phyloP scores from a whole-genome alignment of 2,113 vertebrate genomes.

The Mormyrus lacerda region DNA sequence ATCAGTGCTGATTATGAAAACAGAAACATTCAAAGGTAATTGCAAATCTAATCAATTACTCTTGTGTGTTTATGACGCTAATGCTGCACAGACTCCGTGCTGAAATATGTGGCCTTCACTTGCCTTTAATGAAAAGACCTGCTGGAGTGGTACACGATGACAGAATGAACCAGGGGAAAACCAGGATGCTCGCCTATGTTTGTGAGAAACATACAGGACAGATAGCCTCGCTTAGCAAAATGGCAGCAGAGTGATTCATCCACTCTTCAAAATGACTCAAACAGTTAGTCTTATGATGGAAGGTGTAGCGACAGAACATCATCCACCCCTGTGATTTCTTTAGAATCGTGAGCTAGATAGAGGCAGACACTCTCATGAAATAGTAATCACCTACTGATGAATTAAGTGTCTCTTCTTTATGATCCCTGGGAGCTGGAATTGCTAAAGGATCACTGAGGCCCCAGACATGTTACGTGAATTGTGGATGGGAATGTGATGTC shows the following conservation, averaged over 20 bases:
- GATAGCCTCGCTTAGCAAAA: not conserved
- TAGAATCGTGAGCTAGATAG: not conserved
- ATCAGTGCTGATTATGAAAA: slow-evolving; percentile 52
- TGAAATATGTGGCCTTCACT: slow-evolving; percentile 34
- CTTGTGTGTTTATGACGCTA: slow-evolving; percentile 49
- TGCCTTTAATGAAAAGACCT: slow-evolving; percentile 5
- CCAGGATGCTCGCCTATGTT: not conserved
- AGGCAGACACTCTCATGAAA: not conserved
- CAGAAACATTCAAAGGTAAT: slow-evolving; percentile 44
- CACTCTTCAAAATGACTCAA: not conserved
- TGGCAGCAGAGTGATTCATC: not conserved
- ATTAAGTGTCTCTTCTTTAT: not conserved
- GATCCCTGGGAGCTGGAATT: not conserved
- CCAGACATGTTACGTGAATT: not conserved
- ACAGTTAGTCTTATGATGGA: not conserved
- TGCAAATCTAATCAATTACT: slow-evolving; percentile 47
- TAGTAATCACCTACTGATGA: not conserved
- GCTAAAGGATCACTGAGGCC: not conserved
- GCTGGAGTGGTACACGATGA: not conserved
- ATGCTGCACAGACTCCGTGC: slow-evolving; percentile 43
- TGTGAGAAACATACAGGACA: not conserved
- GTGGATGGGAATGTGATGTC: not conserved
- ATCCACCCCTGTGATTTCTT: not conserved
- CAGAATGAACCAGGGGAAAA: not conserved
- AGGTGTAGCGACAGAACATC: not conserved